These are phyloP conservation scores for Ptychodera flava DNA, from an alignment of 35 echinoderm and acorn worm species.

Conservation along the genomic window DNA sequence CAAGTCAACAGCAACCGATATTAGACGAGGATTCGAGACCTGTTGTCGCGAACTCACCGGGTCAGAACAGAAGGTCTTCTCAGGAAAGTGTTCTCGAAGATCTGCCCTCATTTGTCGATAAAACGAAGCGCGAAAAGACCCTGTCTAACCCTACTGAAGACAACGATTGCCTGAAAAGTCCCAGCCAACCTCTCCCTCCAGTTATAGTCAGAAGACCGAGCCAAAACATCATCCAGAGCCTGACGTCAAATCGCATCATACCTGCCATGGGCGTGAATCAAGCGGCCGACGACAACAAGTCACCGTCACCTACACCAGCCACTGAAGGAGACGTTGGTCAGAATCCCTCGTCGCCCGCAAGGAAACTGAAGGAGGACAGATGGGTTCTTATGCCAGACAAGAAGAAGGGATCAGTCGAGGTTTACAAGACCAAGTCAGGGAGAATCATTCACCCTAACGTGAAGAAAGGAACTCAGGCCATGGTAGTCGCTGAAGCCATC, in stretches of 20 bases:
- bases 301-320: background rate
- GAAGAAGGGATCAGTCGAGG: background rate
- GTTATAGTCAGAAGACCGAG: background rate
- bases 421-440: constrained; percentile 32
- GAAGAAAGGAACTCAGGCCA: background rate
- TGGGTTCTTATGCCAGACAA: background rate
- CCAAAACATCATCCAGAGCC: background rate
- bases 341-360: background rate
- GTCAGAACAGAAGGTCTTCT: background rate
- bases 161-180: background rate
- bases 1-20: too few relatives aligned
- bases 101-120: background rate
- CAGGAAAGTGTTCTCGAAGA: background rate
- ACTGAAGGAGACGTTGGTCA: background rate
- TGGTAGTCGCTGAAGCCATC: background rate
- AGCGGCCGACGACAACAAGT: background rate
- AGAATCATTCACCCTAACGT: constrained; percentile 32
- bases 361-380: background rate
- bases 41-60: background rate
- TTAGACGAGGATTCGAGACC: background rate
- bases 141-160: background rate
- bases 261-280: background rate
- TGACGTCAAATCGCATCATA: background rate
- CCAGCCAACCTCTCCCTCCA: background rate
- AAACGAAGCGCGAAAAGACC: background rate